phyloP scores from a whole-genome alignment of 2,797 vertebrate species.

The Mico argentatus region DNA sequence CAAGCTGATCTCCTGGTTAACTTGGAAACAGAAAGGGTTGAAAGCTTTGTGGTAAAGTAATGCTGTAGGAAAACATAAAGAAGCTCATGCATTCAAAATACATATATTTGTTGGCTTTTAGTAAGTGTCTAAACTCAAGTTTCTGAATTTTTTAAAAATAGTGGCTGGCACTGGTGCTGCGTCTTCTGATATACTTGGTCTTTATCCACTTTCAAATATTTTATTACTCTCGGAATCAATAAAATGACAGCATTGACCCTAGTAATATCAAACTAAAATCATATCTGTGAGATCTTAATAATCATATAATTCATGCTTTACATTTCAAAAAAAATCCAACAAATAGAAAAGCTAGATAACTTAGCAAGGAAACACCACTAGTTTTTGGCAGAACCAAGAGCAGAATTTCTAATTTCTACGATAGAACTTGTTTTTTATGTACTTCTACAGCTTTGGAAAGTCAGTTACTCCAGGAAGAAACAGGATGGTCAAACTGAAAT shows the following conservation, averaged over 20 bases:
- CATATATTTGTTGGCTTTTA: neutral
- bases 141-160: neutral
- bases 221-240: neutral
- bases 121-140: neutral
- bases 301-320: neutral
- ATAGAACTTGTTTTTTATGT: neutral
- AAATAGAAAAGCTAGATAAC: neutral
- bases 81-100: neutral
- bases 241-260: neutral
- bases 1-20: slow-evolving; percentile 60
- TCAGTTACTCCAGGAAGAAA: neutral
- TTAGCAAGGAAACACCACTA: neutral
- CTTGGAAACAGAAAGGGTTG: slow-evolving; percentile 50
- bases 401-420: neutral
- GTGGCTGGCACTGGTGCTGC: neutral
- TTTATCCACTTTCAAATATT: slow-evolving; percentile 9
- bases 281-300: neutral
- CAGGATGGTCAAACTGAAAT: neutral
- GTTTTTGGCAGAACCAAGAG: neutral
- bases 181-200: neutral
- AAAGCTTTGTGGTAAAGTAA: neutral
- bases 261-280: neutral
- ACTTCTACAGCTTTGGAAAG: neutral
- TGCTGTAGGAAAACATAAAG: neutral
- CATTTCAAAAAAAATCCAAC: slow-evolving; percentile 20